Percentiles rank a stretch among this genome's conserved stretches.
These are phyloP conservation scores for Enteromius fasciolatus DNA, from an alignment of 2,797 vertebrate genomes.

Conservation along the genomic window DNA sequence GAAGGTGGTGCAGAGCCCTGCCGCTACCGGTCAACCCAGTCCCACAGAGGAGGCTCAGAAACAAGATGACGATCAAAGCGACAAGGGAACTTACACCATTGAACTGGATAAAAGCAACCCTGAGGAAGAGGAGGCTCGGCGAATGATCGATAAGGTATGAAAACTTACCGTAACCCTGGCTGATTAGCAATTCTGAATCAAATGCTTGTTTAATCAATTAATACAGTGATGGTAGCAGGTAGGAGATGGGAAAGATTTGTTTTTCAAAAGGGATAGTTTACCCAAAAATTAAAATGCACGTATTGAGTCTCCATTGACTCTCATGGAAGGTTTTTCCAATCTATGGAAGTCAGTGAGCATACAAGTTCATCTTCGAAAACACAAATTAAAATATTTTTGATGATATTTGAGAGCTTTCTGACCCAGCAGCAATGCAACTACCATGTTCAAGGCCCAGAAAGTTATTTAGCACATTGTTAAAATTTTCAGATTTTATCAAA, in stretches of 20 bases:
- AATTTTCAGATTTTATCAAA: not conserved
- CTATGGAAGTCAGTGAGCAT: not conserved
- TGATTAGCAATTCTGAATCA: not conserved
- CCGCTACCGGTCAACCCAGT: slow-evolving; percentile 84
- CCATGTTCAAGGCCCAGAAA: not conserved
- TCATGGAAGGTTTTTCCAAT: not conserved
- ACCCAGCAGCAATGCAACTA: not conserved
- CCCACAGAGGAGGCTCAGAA: slow-evolving; percentile 83
- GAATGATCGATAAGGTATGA: slow-evolving; percentile 97
- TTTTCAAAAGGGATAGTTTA: not conserved
- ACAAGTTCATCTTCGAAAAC: not conserved
- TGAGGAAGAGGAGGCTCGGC: slow-evolving; percentile 93
- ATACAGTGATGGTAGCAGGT: not conserved
- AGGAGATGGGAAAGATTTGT: not conserved
- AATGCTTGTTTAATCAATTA: not conserved
- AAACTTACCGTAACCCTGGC: not conserved
- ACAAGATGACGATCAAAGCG: slow-evolving; percentile 91
- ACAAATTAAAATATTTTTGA: not conserved
- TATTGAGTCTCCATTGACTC: not conserved
- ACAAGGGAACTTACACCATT: slow-evolving; percentile 97
- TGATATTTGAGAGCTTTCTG: not conserved
- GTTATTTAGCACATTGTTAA: not conserved
- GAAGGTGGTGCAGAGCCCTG: slow-evolving; percentile 85
- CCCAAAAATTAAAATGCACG: not conserved
- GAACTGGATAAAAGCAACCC: slow-evolving; percentile 92